Evolutionary conservation across 2,888 invertebrate species (phyloP).

Genomic region (Phalera bucephala): DNA sequence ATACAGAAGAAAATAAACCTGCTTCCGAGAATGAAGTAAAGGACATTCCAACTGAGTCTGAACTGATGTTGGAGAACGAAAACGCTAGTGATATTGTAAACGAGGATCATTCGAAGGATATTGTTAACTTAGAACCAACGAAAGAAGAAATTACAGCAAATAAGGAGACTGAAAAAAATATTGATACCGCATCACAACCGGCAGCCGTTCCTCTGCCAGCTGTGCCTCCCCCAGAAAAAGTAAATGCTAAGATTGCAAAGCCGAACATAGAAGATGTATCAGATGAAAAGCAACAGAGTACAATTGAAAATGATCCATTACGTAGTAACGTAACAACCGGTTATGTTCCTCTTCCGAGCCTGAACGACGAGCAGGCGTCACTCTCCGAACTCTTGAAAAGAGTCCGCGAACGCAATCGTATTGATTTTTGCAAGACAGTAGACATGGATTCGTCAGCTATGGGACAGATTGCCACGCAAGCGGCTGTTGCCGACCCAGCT

Average conservation of each 20-base stretch:
- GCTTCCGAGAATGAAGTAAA: neutral
- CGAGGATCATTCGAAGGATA: neutral
- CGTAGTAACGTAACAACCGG: neutral
- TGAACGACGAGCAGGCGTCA: conserved; percentile 27
- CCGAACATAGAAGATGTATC: too few relatives aligned
- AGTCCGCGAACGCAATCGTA: conserved; percentile 43
- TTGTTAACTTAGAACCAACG: too few relatives aligned
- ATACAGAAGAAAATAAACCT: neutral
- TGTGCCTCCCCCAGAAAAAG: too few relatives aligned
- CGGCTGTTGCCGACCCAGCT: conserved; percentile 18
- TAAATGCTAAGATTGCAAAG: too few relatives aligned
- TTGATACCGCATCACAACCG: neutral
- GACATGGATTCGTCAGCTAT: conserved; percentile 1
- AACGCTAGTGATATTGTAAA: neutral
- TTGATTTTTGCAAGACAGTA: conserved; percentile 26
- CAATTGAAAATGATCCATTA: neutral
- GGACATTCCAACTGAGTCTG: neutral
- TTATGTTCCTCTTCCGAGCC: conserved; percentile 18
- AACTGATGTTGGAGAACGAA: neutral
- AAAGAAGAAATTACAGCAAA: too few relatives aligned
- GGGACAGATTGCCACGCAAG: conserved; percentile 9
- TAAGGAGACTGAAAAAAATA: neutral
- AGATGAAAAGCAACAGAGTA: neutral
- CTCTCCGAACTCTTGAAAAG: conserved; percentile 50
- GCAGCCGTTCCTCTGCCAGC: too few relatives aligned